Conservation (phyloP, 2,888 invertebrate species). For the Dryadula phaetusa region DNA sequence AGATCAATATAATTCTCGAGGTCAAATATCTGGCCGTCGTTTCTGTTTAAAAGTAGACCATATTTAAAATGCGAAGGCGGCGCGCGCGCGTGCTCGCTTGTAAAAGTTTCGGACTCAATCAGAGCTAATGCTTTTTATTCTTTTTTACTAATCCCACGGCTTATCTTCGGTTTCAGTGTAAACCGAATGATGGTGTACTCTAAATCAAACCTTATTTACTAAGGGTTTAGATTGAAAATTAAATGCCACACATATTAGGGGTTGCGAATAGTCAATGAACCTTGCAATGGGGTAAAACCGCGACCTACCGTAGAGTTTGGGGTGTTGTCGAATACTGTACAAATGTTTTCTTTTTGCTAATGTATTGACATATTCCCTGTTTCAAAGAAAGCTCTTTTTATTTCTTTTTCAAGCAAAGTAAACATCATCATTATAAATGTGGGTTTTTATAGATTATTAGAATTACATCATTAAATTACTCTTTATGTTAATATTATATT, state of each 20-base stretch:
- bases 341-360: conserved; percentile 30
- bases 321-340: conserved; percentile 57
- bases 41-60: neutral
- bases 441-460: neutral
- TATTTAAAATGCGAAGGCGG: conserved; percentile 22
- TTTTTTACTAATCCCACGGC: conserved; percentile 75
- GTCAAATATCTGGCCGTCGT: conserved; percentile 1
- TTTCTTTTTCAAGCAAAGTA: neutral
- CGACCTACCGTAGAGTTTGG: conserved; percentile 77
- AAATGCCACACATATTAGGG: conserved; percentile 50
- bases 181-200: conserved; percentile 47
- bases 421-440: neutral
- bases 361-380: conserved; percentile 7
- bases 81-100: conserved; percentile 31
- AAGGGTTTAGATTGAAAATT: conserved; percentile 50
- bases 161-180: conserved; percentile 75
- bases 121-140: conserved; percentile 66
- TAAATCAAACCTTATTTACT: conserved; percentile 20
- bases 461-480: neutral
- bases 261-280: conserved; percentile 73
- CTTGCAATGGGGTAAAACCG: conserved; percentile 64
- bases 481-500: too few species aligned
- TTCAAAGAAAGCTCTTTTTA: neutral
- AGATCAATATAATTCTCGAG: conserved; percentile 1
- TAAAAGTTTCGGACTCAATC: conserved; percentile 56